A percentile compares a stretch with the other conserved stretches of the same genome.
Evolutionary conservation across 2,797 vertebrate genomes (phyloP).

Genomic region (Microhierax caerulescens): DNA sequence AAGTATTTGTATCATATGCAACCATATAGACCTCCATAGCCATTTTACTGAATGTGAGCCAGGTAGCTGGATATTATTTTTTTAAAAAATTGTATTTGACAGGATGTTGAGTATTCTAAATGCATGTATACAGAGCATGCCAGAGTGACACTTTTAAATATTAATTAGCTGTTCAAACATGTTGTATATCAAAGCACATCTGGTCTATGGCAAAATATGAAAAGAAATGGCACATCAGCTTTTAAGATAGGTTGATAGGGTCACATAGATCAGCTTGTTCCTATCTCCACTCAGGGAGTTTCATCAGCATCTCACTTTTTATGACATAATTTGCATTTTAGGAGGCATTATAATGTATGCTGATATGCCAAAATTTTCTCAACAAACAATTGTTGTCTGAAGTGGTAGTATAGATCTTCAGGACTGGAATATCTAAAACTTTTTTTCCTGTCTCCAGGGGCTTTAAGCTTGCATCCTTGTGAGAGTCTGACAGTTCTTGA

Average conservation of each 20-base stretch:
- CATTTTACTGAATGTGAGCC: neutral
- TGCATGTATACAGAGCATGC: neutral
- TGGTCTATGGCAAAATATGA: slow-evolving; percentile 40
- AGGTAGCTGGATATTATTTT: neutral
- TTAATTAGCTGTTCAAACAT: slow-evolving; percentile 42
- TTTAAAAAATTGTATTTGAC: neutral
- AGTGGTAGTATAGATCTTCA: neutral
- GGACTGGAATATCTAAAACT: neutral
- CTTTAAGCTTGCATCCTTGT: neutral
- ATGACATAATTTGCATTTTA: slow-evolving; percentile 12
- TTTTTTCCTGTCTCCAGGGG: neutral
- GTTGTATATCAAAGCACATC: slow-evolving; percentile 43
- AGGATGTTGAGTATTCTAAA: neutral
- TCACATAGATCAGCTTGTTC: slow-evolving; percentile 12
- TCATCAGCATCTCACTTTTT: slow-evolving; percentile 5
- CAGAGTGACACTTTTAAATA: slow-evolving; percentile 44
- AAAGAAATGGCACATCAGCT: slow-evolving; percentile 24
- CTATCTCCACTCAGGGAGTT: neutral
- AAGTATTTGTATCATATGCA: neutral
- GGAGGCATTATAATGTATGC: neutral
- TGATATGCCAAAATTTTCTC: neutral
- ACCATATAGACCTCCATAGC: neutral
- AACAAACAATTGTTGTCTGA: neutral
- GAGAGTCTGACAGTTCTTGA: neutral
- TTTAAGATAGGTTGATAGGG: slow-evolving; percentile 28